phyloP scores from a whole-genome alignment of 1,140 invertebrate genomes.

The Temnothorax longispinosus region DNA sequence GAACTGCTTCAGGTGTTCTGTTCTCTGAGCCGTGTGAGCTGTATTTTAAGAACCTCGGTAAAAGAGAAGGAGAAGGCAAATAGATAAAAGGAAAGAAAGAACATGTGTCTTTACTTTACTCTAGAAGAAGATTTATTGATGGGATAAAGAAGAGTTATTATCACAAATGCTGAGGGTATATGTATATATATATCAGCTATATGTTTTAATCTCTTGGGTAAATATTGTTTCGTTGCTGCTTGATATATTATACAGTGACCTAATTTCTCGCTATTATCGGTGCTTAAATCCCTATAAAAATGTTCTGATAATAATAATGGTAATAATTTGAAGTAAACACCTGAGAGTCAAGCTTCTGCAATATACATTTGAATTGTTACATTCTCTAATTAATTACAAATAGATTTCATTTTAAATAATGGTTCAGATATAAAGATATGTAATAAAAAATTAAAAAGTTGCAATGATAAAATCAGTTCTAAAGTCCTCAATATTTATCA shows the following conservation, averaged over 20 bases:
- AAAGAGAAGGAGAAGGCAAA: not conserved
- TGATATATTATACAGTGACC: not conserved
- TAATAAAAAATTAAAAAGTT: not conserved
- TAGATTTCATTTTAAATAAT: not conserved
- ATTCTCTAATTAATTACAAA: slow-evolving; percentile 11
- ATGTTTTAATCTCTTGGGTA: slow-evolving; percentile 1
- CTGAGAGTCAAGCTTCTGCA: not conserved
- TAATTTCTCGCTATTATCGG: not conserved
- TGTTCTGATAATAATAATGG: not conserved
- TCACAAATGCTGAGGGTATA: not conserved
- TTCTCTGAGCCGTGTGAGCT: not conserved
- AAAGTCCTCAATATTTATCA: not conserved
- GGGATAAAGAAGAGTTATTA: not conserved
- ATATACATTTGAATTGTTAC: not conserved
- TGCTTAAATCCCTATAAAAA: not conserved
- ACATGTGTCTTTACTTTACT: not conserved
- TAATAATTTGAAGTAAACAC: not conserved
- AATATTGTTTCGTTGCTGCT: slow-evolving; percentile 5
- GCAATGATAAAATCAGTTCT: not conserved
- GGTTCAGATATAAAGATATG: not conserved
- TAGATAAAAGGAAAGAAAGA: not conserved
- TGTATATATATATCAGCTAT: not conserved
- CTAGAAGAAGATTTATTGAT: not conserved
- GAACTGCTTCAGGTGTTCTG: not conserved
- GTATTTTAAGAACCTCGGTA: not conserved